These are phyloP conservation scores for Ginglymostoma cirratum DNA, from an alignment of 2,113 vertebrate genomes.

Conservation along the genomic window DNA sequence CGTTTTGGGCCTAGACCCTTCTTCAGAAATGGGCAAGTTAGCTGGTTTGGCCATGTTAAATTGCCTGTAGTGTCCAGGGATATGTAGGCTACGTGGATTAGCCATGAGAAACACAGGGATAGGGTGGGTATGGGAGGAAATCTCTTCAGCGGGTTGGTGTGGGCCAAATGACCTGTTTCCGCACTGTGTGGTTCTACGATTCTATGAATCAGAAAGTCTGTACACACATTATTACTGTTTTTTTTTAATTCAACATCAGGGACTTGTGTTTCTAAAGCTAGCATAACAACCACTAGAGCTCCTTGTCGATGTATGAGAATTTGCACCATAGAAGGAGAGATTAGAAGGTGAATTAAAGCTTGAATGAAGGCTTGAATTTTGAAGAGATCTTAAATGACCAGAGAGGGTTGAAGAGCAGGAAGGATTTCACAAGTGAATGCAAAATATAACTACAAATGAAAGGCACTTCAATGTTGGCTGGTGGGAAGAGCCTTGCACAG, in stretches of 20 bases:
- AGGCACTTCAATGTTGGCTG: not conserved
- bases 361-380: not conserved
- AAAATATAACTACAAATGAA: not conserved
- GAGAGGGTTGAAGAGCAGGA: not conserved
- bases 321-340: not conserved
- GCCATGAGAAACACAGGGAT: no score
- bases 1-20: no score
- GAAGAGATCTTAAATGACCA: not conserved
- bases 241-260: not conserved
- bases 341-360: not conserved
- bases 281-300: not conserved
- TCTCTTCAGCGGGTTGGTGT: no score
- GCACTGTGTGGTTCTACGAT: no score
- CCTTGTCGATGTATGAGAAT: not conserved
- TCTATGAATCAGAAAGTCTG: not conserved
- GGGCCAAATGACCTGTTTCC: no score
- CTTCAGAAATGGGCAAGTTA: no score
- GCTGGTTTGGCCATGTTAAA: no score
- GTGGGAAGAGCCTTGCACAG: not conserved
- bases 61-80: no score
- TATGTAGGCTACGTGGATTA: no score
- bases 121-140: no score
- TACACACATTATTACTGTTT: not conserved
- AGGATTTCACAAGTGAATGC: not conserved
- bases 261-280: not conserved